Conservation (phyloP, 2,113 vertebrate species). For the Rhinopomastus cyanomelas region DNA sequence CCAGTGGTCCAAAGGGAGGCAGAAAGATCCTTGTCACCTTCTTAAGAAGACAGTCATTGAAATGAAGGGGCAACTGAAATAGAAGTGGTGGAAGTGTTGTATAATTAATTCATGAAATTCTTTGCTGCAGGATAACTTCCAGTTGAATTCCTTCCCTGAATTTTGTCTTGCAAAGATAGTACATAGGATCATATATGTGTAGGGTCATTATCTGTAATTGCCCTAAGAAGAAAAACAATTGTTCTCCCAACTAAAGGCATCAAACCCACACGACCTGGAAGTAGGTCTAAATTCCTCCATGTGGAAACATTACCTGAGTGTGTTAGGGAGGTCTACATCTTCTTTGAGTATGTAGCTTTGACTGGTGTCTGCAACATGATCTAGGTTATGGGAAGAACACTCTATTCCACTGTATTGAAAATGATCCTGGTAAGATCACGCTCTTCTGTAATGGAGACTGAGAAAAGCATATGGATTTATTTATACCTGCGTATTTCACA, state of each 20-base stretch:
- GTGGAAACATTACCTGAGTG: not conserved
- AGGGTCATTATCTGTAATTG: not conserved
- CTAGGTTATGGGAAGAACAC: not conserved
- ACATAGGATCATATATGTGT: not conserved
- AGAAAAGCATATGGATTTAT: not conserved
- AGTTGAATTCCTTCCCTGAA: not conserved
- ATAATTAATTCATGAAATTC: conserved; percentile 25
- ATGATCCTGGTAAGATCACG: not conserved
- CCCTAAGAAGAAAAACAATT: not conserved
- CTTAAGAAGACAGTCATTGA: not conserved
- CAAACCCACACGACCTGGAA: not conserved
- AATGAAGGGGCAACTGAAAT: conserved; percentile 44
- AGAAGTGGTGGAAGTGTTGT: not conserved
- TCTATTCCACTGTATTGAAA: not conserved
- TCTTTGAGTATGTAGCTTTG: not conserved
- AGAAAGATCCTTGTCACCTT: conserved; percentile 36
- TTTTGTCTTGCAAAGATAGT: not conserved
- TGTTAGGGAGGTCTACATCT: not conserved
- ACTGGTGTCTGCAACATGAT: not conserved
- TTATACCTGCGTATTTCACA: not conserved
- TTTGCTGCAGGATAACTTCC: conserved; percentile 14
- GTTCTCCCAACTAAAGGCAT: not conserved
- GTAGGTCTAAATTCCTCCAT: not conserved
- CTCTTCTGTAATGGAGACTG: not conserved
- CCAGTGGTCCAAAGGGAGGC: not conserved